Conservation (phyloP, 2,113 vertebrate genomes). For the Phylloscopus trochilus region DNA sequence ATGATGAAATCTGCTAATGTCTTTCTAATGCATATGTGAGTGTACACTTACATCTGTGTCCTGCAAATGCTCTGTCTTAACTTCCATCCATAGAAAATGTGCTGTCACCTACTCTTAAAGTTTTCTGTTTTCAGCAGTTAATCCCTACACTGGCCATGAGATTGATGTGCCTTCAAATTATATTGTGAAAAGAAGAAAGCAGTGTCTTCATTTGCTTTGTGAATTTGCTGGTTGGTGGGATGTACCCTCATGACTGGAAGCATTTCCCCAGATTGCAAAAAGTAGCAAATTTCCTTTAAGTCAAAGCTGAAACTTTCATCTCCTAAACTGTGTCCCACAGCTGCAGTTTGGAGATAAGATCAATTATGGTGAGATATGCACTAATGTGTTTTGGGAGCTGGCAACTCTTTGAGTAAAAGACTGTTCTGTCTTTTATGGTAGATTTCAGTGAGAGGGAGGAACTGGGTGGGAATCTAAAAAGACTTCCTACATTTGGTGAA, state of each 20-base stretch:
- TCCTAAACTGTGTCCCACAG: background rate
- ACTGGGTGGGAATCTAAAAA: slow-evolving; percentile 5
- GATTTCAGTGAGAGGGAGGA: background rate
- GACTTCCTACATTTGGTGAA: background rate
- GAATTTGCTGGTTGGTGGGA: background rate
- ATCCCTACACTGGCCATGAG: background rate
- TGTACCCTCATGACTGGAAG: background rate
- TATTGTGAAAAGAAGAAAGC: background rate
- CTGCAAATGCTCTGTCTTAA: background rate
- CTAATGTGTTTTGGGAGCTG: slow-evolving; percentile 22
- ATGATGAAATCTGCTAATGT: background rate
- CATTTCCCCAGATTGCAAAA: background rate
- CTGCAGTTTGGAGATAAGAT: slow-evolving; percentile 45
- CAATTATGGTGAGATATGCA: background rate
- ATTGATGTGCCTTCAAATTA: background rate
- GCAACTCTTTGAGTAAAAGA: background rate
- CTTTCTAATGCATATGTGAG: background rate
- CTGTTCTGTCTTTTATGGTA: background rate
- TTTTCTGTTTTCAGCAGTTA: background rate
- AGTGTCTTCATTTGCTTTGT: background rate
- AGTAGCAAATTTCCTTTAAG: slow-evolving; percentile 19
- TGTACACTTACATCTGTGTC: background rate
- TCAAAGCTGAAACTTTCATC: background rate
- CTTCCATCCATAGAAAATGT: background rate
- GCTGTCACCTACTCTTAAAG: background rate